Percentiles rank a stretch among this genome's conserved stretches.
Conservation (phyloP, 2,888 invertebrate genomes). For the Heliconius ethilla region DNA sequence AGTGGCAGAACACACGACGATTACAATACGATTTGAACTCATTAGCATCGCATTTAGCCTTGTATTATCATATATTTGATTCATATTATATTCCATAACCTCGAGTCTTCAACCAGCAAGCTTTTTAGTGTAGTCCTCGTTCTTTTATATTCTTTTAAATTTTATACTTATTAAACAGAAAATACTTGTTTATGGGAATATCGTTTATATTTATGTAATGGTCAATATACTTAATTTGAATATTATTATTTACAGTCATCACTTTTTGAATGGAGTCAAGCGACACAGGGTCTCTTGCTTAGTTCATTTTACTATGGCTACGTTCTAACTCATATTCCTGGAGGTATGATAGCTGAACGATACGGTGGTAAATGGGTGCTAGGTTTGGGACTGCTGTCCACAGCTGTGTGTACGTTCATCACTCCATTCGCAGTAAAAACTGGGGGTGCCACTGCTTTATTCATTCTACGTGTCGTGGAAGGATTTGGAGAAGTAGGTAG, state of each 20-base stretch:
- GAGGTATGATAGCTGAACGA: slow-evolving; percentile 89
- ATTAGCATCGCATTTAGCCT: background rate
- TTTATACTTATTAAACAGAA: slow-evolving; percentile 64
- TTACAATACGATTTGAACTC: background rate
- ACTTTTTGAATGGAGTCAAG: slow-evolving; percentile 85
- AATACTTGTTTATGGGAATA: background rate
- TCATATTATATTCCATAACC: background rate
- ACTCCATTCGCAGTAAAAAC: slow-evolving; percentile 87
- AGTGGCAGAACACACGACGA: no score
- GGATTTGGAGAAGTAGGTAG: slow-evolving; percentile 84
- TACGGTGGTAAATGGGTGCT: slow-evolving; percentile 93
- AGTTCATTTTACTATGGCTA: slow-evolving; percentile 94
- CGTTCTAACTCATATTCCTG: slow-evolving; percentile 91
- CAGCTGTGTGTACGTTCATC: slow-evolving; percentile 89
- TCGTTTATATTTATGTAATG: slow-evolving; percentile 54
- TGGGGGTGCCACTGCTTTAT: slow-evolving; percentile 80
- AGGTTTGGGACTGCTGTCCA: slow-evolving; percentile 89
- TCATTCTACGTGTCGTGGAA: slow-evolving; percentile 79
- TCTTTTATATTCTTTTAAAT: background rate
- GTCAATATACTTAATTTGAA: background rate
- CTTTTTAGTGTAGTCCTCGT: slow-evolving; percentile 54
- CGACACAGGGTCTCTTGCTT: slow-evolving; percentile 88
- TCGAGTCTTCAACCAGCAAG: background rate
- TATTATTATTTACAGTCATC: slow-evolving; percentile 34
- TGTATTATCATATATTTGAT: background rate